Conservation (phyloP, 2,888 invertebrate genomes). For the Iphiclides podalirius region DNA sequence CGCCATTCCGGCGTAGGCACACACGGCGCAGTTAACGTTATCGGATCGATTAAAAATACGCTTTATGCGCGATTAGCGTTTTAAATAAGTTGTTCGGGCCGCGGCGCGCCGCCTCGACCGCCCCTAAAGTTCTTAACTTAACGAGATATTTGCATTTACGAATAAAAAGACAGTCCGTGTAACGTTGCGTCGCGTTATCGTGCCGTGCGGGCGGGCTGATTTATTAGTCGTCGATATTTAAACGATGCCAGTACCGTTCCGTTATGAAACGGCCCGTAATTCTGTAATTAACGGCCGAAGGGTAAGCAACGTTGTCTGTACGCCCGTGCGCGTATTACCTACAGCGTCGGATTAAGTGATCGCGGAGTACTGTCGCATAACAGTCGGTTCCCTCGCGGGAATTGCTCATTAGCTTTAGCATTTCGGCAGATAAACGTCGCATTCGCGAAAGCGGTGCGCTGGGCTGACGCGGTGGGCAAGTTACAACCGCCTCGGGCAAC, state of each 20-base stretch:
- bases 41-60: slow-evolving; percentile 30
- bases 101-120: slow-evolving; percentile 13
- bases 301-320: neutral
- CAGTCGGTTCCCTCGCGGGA: slow-evolving; percentile 25
- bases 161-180: slow-evolving; percentile 10
- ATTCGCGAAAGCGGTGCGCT: slow-evolving; percentile 41
- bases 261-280: too few species aligned
- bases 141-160: slow-evolving; percentile 25
- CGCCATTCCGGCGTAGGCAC: slow-evolving; percentile 30
- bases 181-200: slow-evolving; percentile 12
- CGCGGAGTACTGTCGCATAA: slow-evolving; percentile 33
- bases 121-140: slow-evolving; percentile 5
- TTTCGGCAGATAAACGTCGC: slow-evolving; percentile 37
- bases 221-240: too few species aligned
- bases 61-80: slow-evolving; percentile 32
- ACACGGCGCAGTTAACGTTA: slow-evolving; percentile 27
- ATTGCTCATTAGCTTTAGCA: slow-evolving; percentile 29
- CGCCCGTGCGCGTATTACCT: neutral
- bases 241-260: too few species aligned
- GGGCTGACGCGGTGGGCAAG: slow-evolving; percentile 34
- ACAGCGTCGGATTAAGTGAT: slow-evolving; percentile 45
- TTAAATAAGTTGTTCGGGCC: slow-evolving; percentile 34
- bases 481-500: slow-evolving; percentile 37
- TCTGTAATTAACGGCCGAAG: slow-evolving; percentile 5
- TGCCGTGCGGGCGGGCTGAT: too few species aligned